Base-by-base conservation (phyloP, 2,888 invertebrate species). In the Bombylius discolor region DNA sequence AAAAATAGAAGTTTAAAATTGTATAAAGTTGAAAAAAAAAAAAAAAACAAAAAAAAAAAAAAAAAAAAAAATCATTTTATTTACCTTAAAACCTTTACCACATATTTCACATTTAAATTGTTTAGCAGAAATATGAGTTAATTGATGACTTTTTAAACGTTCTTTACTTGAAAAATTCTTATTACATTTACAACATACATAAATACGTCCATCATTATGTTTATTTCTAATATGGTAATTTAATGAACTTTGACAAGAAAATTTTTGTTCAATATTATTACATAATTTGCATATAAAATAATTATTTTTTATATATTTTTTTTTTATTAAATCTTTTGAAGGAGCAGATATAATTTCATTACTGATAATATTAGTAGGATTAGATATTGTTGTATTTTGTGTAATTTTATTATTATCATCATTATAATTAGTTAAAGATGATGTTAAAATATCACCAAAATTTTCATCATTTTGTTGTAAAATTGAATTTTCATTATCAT, bases 121-220 rank as follows among this genome's bases (percentile, higher is more conserved):
- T 45, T 87, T 74, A 45, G 79, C 79, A 52, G 84, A 78, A 62
- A 85, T 81, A 79, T 96, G 84, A 62, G 90, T 82, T 62, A 87
- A 68, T 77, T 92, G 82, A 78, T 96, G 87, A 61, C 86, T 77
- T 67, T 83, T 80, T 61, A 89, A 73, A 53, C 87, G 73, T 66
- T 85, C 85, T 61, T 82, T 83, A 68, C 86, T 86, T 62, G 83
- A 82, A 74, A 90, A 91, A 56, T 79, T 76, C 70, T 86, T 87
- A 52, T 81, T 80, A 70, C 90, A 90, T 65, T 84, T 83, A 65
- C 79, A 80, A 70, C 89, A 89, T 45, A 84, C 82, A 69, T 83
- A 89, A 58, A 83, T 78, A 53, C 82, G 77, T 0, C 80, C 81
- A 51, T 81, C 80, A 65, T 74, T 80, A 73, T 86, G 86, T 62